These are phyloP conservation scores for Sebastes aleutianus DNA, from an alignment of 2,797 vertebrate genomes.

Conservation along the genomic window DNA sequence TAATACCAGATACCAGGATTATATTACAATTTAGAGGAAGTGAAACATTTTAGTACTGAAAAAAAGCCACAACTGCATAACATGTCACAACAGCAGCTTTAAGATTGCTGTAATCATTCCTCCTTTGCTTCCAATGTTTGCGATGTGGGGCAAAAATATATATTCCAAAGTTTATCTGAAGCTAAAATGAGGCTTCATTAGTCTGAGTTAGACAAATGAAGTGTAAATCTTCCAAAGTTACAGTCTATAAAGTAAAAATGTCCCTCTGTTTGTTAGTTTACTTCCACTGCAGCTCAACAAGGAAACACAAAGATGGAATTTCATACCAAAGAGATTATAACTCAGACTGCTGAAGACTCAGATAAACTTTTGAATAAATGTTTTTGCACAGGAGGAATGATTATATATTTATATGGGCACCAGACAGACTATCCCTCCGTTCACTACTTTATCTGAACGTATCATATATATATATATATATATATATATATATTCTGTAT, in stretches of 20 bases:
- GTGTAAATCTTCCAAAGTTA: no score
- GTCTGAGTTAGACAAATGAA: no score
- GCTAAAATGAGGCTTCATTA: fast-evolving
- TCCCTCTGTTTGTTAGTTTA: neutral
- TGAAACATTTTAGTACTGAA: no score
- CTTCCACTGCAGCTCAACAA: neutral
- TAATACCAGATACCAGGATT: no score
- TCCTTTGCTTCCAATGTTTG: no score
- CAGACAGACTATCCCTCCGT: neutral
- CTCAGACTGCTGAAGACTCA: neutral
- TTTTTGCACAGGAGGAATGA: neutral
- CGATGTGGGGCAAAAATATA: no score
- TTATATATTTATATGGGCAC: neutral
- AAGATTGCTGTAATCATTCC: no score
- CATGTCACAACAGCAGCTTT: no score
- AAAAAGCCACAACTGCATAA: no score
- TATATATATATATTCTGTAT: neutral
- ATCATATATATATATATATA: neutral
- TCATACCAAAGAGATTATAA: neutral
- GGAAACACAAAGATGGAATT: neutral
- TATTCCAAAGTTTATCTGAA: no score
- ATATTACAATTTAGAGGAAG: no score
- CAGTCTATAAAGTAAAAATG: fast-evolving
- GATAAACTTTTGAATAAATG: neutral
- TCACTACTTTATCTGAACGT: neutral